A percentile compares a stretch with the other conserved stretches of the same genome.
Evolutionary conservation across 2,113 vertebrate genomes (phyloP).

Genomic region (Dromas ardeola): DNA sequence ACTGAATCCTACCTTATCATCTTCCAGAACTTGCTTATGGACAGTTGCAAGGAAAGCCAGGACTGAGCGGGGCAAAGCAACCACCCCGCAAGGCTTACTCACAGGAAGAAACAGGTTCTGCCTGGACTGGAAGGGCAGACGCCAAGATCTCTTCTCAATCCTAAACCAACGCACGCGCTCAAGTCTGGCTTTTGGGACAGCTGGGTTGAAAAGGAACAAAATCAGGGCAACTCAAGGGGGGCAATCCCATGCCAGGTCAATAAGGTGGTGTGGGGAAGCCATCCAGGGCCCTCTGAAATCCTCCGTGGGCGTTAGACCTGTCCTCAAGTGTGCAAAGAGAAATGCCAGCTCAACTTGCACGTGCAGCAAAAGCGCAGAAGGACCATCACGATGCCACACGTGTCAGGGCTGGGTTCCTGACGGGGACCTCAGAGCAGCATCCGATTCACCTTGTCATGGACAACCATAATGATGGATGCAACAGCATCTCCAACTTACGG

Average conservation of each 20-base stretch:
- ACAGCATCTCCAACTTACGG: fast-evolving
- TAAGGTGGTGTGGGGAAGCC: not conserved
- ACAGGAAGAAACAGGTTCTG: not conserved
- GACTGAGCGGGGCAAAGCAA: not conserved
- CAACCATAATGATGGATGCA: not conserved
- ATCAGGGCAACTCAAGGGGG: not conserved
- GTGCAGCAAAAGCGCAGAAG: not conserved
- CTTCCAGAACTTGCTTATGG: not conserved
- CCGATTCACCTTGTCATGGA: fast-evolving
- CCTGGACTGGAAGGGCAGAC: not conserved
- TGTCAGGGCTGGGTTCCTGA: not conserved
- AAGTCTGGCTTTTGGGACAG: not conserved
- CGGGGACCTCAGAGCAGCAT: not conserved
- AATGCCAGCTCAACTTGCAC: not conserved
- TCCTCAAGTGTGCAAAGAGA: not conserved
- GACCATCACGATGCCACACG: fast-evolving
- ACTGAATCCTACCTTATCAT: not conserved
- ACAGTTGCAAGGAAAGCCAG: not conserved
- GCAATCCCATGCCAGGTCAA: not conserved
- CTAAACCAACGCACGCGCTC: not conserved
- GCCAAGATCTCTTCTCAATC: not conserved
- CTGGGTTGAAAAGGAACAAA: not conserved
- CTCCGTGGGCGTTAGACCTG: not conserved
- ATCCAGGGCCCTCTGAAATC: not conserved
- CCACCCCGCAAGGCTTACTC: not conserved